These are phyloP conservation scores for Erynnis tages DNA, from an alignment of 2,888 invertebrate species.

Conservation along the genomic window DNA sequence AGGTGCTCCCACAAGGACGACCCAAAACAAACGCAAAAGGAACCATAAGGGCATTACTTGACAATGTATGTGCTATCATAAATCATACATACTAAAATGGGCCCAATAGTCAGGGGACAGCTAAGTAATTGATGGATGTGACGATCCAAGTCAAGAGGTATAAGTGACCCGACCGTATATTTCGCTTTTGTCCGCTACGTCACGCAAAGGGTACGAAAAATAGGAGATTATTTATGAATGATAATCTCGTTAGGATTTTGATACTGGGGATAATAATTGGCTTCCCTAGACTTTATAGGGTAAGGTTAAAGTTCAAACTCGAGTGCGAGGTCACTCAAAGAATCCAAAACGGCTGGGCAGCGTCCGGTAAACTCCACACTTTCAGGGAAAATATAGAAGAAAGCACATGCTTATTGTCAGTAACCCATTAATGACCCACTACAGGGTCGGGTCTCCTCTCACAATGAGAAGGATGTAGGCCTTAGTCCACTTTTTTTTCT, in stretches of 20 bases:
- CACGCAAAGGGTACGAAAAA: constrained; percentile 23
- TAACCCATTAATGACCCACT: too few relatives aligned
- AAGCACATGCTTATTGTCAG: too few relatives aligned
- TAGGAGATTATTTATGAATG: constrained; percentile 26
- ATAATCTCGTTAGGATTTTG: constrained; percentile 23
- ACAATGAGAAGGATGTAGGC: too few relatives aligned
- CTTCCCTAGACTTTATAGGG: too few relatives aligned
- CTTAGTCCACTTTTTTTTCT: too few relatives aligned
- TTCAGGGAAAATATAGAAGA: too few relatives aligned
- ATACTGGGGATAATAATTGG: constrained; percentile 9
- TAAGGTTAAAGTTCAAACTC: too few relatives aligned
- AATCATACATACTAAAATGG: constrained; percentile 30
- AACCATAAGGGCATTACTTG: constrained; percentile 16
- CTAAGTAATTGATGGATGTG: constrained; percentile 39
- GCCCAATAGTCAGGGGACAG: constrained; percentile 25
- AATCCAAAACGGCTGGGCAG: too few relatives aligned
- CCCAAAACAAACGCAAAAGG: constrained; percentile 9
- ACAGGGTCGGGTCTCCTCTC: too few relatives aligned
- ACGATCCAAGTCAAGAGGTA: constrained; percentile 26
- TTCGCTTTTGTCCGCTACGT: constrained; percentile 32
- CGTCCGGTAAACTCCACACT: too few relatives aligned
- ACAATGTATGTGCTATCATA: constrained; percentile 25
- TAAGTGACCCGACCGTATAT: constrained; percentile 38
- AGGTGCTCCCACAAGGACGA: neutral
- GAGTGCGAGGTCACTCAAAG: too few relatives aligned